These are phyloP conservation scores for Drosophila macrospina DNA, from an alignment of 2,888 invertebrate species.

Conservation along the genomic window DNA sequence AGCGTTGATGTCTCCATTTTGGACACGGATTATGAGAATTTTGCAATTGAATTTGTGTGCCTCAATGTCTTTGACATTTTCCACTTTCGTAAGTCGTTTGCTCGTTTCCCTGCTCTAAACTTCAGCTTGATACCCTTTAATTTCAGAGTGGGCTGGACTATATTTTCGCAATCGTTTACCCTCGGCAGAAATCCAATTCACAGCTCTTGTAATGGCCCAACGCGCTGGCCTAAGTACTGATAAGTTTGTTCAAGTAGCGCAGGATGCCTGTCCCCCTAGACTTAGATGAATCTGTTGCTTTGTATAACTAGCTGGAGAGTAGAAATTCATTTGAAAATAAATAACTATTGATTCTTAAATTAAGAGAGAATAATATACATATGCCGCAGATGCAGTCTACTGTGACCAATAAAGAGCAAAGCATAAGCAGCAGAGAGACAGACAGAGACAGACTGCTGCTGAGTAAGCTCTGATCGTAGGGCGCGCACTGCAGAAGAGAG, in stretches of 20 bases:
- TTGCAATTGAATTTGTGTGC: conserved; percentile 11
- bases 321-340: too few species aligned
- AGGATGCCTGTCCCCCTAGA: background rate
- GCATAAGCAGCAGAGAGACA: too few species aligned
- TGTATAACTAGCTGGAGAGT: too few species aligned
- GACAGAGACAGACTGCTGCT: too few species aligned
- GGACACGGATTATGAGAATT: conserved; percentile 10
- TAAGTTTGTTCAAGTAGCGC: background rate
- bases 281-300: too few species aligned
- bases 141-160: conserved; percentile 6
- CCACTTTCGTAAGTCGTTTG: conserved; percentile 1
- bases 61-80: background rate
- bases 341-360: too few species aligned
- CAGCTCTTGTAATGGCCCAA: background rate
- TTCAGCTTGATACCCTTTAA: background rate
- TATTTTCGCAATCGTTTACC: background rate
- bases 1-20: conserved; percentile 3
- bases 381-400: too few species aligned
- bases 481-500: too few species aligned
- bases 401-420: too few species aligned
- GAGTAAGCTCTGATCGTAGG: too few species aligned
- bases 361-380: too few species aligned
- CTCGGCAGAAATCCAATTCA: background rate
- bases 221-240: background rate
- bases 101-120: background rate